Evolutionary conservation across 2,888 invertebrate genomes (phyloP), one percentile per base, ranked within the genome.

Genomic region (Rhopalosiphum nymphaeae): DNA sequence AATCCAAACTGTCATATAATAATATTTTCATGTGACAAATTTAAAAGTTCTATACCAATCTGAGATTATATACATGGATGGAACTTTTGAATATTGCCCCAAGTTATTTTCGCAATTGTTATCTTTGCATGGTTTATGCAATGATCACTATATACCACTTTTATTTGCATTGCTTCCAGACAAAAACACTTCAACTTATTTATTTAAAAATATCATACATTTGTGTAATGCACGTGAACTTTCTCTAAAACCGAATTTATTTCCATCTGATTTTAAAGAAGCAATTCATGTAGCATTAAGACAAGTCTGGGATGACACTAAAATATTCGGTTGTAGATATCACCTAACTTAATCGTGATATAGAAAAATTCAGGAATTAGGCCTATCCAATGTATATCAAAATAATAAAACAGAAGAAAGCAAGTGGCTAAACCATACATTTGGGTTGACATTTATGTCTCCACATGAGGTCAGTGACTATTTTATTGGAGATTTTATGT

Each of bases 81-180:
- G n/a, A n/a, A n/a, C n/a, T n/a, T n/a, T n/a, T n/a, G n/a, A n/a
- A n/a, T n/a, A n/a, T n/a, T n/a, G 44, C 4, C 44, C 44, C 13
- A 57, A 57, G 57, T 57, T 57, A 57, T 57, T 57, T 57, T 4
- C 57, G 57, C 57, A 57, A 57, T 57, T 57, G 25, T 57, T 57
- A 4, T 57, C 44, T 57, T 57, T 57, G 25, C 57, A 57, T 57
- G 25, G 57, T 57, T 4, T 57, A 57, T 25, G 57, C 25, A 57
- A 57, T 57, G 57, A 57, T 10, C 36, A 84, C 36, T 10, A 84
- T 25, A 84, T 84, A 84, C 78, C n/a, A 84, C 36, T 84, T 84
- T 84, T 84, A 84, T 84, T 84, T 84, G 78, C 78, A 84, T 84
- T 84, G 9, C 36, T n/a, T 84, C 78, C 78, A 84, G 78, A 84